Conservation (phyloP, 2,888 invertebrate genomes). For the Caenorhabditis sp. region DNA sequence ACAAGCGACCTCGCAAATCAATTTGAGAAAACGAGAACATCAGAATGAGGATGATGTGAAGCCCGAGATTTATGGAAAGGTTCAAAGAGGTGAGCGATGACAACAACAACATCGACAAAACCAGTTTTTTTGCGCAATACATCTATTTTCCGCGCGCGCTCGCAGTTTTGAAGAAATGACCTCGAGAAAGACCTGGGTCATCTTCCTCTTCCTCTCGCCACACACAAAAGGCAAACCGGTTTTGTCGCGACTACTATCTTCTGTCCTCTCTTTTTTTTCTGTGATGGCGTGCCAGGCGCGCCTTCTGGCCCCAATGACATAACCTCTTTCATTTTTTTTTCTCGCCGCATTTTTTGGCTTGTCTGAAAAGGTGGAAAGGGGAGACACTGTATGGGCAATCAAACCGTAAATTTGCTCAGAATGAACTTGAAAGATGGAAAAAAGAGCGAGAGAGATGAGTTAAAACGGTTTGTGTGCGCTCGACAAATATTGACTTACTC, state of each 20-base stretch:
- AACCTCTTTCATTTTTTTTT: too few species aligned
- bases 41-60: slow-evolving; percentile 55
- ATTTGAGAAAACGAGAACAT: slow-evolving; percentile 7
- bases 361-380: too few species aligned
- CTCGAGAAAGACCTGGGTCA: slow-evolving; percentile 40
- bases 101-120: not conserved
- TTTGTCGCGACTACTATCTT: slow-evolving; percentile 11
- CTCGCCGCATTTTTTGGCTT: too few species aligned
- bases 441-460: too few species aligned
- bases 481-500: not conserved
- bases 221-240: slow-evolving; percentile 28
- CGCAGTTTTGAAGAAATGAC: slow-evolving; percentile 17
- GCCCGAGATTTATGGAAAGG: slow-evolving; percentile 60
- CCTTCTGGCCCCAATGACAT: not conserved
- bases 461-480: not conserved
- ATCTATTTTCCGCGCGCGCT: not conserved
- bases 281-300: not conserved
- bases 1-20: not conserved
- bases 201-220: too few species aligned
- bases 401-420: not conserved
- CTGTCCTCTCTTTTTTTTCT: not conserved
- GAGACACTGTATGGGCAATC: not conserved
- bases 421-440: not conserved
- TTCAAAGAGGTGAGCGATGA: slow-evolving; percentile 55
- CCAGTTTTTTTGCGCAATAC: slow-evolving; percentile 33